Evolutionary conservation across 1,140 invertebrate species (phyloP).

Genomic region (Aradophagus sp.): DNA sequence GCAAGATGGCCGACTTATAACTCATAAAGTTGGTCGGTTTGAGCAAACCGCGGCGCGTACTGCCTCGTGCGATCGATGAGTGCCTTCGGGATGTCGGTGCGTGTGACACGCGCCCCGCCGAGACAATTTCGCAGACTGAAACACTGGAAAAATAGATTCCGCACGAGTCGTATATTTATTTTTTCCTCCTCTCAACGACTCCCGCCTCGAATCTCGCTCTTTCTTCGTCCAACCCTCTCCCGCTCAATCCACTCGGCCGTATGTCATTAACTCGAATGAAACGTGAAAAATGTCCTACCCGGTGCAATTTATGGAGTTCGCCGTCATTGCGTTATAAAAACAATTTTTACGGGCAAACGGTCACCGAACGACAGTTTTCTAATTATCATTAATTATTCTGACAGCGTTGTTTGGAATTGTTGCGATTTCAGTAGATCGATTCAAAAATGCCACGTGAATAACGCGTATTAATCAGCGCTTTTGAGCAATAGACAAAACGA

Average conservation of each 20-base stretch:
- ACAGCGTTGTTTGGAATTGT: constrained; percentile 41
- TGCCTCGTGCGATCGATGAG: constrained; percentile 67
- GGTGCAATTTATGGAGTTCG: constrained; percentile 48
- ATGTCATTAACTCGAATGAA: constrained; percentile 54
- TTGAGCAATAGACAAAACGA: constrained; percentile 53
- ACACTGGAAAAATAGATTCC: constrained; percentile 49
- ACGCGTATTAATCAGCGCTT: constrained; percentile 50
- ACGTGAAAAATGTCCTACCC: constrained; percentile 38
- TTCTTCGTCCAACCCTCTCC: no score
- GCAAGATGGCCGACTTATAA: constrained; percentile 74
- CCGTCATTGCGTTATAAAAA: constrained; percentile 46
- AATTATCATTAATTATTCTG: constrained; percentile 53
- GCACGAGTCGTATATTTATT: constrained; percentile 39
- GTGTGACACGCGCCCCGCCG: constrained; percentile 51
- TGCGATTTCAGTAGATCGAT: constrained; percentile 36
- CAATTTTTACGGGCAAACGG: constrained; percentile 28
- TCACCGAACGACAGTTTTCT: constrained; percentile 30
- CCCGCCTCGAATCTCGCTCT: background rate
- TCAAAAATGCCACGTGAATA: constrained; percentile 41
- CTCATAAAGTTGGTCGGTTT: constrained; percentile 69
- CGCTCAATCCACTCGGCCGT: constrained; percentile 29
- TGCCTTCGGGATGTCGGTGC: constrained; percentile 61
- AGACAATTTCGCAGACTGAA: constrained; percentile 45
- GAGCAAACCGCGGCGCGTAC: constrained; percentile 61
- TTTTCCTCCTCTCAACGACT: background rate